These are phyloP conservation scores for Propithecus deckenii DNA, from an alignment of 2,797 vertebrate species.

Conservation along the genomic window DNA sequence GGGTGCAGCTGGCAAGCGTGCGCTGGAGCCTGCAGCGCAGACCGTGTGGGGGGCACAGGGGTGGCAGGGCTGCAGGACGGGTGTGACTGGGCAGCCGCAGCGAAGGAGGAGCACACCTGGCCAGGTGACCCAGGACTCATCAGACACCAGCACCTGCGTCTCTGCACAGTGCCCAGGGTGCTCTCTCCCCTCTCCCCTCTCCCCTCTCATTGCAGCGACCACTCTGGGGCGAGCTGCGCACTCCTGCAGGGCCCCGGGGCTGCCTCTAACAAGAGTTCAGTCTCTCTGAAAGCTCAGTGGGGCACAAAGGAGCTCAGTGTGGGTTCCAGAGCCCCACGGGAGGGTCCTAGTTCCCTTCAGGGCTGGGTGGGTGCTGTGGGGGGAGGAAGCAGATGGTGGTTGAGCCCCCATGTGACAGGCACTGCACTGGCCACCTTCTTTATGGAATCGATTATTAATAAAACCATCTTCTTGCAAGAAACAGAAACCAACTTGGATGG, in stretches of 20 bases:
- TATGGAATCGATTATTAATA: fast-evolving
- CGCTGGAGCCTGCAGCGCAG: neutral
- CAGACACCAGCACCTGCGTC: too few species aligned
- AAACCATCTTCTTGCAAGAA: neutral
- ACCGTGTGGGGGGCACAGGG: fast-evolving
- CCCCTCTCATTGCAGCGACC: fast-evolving
- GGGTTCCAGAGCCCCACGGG: too few species aligned
- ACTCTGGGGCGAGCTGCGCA: fast-evolving
- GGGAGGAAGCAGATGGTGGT: neutral
- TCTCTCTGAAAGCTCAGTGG: neutral
- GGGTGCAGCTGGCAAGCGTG: fast-evolving
- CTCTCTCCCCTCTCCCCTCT: fast-evolving
- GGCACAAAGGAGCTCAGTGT: neutral
- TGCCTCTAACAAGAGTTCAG: fast-evolving
- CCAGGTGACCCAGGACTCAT: fast-evolving
- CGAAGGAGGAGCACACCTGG: too few species aligned
- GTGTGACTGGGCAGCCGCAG: fast-evolving
- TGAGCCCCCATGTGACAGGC: too few species aligned
- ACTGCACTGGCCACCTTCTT: fast-evolving
- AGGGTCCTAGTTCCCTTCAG: fast-evolving
- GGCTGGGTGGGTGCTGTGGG: neutral
- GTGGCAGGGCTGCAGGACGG: fast-evolving
- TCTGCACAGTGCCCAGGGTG: neutral
- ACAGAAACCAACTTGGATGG: too few species aligned
- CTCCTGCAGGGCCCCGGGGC: fast-evolving